These are phyloP conservation scores for Cosmorhoe ocellata DNA, from an alignment of 2,888 invertebrate species.

Conservation along the genomic window DNA sequence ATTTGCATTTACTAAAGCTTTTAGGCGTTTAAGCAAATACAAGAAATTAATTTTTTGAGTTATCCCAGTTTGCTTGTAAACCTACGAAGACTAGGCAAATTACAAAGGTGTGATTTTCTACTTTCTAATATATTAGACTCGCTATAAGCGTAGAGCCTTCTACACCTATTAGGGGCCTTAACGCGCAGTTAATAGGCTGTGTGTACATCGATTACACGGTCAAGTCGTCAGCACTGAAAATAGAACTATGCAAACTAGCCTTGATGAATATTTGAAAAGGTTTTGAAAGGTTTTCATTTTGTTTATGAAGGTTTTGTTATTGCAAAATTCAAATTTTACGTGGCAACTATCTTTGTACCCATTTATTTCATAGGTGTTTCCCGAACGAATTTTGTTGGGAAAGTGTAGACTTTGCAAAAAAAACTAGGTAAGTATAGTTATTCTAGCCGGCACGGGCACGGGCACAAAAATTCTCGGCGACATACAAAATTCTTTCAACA, in stretches of 20 bases:
- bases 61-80: too few species aligned
- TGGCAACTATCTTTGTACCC: too few species aligned
- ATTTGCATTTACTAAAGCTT: too few species aligned
- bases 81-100: neutral
- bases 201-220: slow-evolving; percentile 16
- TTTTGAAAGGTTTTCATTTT: slow-evolving; percentile 4
- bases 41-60: too few species aligned
- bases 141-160: slow-evolving; percentile 7
- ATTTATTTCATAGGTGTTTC: too few species aligned
- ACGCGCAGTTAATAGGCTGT: slow-evolving; percentile 16
- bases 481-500: too few species aligned
- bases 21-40: too few species aligned
- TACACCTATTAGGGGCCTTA: slow-evolving; percentile 4
- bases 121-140: slow-evolving; percentile 14
- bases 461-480: too few species aligned
- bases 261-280: slow-evolving; percentile 17
- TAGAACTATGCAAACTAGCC: neutral
- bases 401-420: too few species aligned
- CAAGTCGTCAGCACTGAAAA: slow-evolving; percentile 4
- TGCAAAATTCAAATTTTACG: neutral
- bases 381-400: too few species aligned
- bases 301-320: neutral
- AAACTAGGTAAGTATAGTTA: too few species aligned
- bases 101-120: slow-evolving; percentile 2
- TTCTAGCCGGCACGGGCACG: too few species aligned